Evolutionary conservation across 2,113 vertebrate genomes (phyloP).

Genomic region (Bufo gargarizans): DNA sequence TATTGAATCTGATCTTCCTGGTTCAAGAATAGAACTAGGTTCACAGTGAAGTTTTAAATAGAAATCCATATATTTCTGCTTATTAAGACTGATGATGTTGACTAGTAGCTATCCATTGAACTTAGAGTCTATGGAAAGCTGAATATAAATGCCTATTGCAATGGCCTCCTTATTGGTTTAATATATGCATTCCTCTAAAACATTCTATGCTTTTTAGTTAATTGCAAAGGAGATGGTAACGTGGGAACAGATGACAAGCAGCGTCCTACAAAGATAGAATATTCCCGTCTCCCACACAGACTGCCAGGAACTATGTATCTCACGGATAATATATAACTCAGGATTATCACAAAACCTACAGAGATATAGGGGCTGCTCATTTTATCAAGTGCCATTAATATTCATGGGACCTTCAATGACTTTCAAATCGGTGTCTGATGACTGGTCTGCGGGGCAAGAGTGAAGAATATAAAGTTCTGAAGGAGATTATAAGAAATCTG

Average conservation of each 20-base stretch:
- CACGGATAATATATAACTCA: not conserved
- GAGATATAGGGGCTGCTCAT: too few relatives aligned
- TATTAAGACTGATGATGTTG: too few relatives aligned
- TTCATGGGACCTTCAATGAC: too few relatives aligned
- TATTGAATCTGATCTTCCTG: not conserved
- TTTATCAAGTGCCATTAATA: too few relatives aligned
- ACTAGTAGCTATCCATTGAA: too few relatives aligned
- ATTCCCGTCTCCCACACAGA: slow-evolving; percentile 19
- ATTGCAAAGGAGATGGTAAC: slow-evolving; percentile 1
- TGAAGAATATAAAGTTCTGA: too few relatives aligned
- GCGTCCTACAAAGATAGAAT: slow-evolving; percentile 5
- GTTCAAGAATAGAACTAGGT: not conserved
- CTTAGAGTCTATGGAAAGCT: not conserved
- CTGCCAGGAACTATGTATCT: not conserved
- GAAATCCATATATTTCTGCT: too few relatives aligned
- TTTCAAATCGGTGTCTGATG: too few relatives aligned
- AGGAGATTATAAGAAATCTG: too few relatives aligned
- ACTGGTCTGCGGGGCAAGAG: too few relatives aligned
- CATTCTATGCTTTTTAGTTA: not conserved
- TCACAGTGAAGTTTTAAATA: too few relatives aligned
- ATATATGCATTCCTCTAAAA: not conserved
- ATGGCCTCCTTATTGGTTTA: not conserved
- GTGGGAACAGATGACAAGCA: slow-evolving; percentile 13
- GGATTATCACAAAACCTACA: not conserved
- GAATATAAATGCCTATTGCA: not conserved